phyloP scores from a whole-genome alignment of 2,888 invertebrate species.

The Tenthredo scrophulariae region DNA sequence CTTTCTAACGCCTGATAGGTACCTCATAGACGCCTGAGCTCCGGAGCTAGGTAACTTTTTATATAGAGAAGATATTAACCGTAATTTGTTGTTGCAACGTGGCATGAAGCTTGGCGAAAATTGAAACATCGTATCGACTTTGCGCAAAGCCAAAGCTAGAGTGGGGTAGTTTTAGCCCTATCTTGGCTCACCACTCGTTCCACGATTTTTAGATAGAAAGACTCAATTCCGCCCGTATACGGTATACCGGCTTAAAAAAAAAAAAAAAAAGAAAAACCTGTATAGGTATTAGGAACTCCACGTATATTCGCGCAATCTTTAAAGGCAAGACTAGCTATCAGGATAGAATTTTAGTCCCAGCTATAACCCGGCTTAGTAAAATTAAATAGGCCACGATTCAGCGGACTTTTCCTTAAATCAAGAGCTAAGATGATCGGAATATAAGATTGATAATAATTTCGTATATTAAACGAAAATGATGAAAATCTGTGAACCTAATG shows the following conservation, averaged over 20 bases:
- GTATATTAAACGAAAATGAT: neutral
- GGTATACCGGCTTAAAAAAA: neutral
- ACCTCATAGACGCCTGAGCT: neutral
- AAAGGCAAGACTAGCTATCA: constrained; percentile 26
- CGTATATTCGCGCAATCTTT: neutral
- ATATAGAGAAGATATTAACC: constrained; percentile 47
- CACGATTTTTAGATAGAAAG: constrained; percentile 35
- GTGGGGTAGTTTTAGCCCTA: constrained; percentile 66
- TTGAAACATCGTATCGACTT: constrained; percentile 52
- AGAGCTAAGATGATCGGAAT: neutral
- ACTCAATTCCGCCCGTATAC: constrained; percentile 38
- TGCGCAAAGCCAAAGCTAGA: constrained; percentile 39
- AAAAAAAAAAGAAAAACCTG: neutral
- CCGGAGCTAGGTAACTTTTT: constrained; percentile 31
- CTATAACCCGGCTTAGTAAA: neutral
- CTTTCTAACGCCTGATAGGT: neutral
- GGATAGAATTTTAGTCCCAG: neutral
- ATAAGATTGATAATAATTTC: neutral
- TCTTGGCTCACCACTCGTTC: constrained; percentile 64
- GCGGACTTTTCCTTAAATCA: neutral
- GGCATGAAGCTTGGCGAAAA: constrained; percentile 36
- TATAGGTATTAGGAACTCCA: neutral
- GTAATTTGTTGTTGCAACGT: constrained; percentile 27
- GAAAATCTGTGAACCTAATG: neutral
- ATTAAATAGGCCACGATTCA: neutral